Conservation (phyloP, 2,888 invertebrate species). For the Chironomus tentans region DNA sequence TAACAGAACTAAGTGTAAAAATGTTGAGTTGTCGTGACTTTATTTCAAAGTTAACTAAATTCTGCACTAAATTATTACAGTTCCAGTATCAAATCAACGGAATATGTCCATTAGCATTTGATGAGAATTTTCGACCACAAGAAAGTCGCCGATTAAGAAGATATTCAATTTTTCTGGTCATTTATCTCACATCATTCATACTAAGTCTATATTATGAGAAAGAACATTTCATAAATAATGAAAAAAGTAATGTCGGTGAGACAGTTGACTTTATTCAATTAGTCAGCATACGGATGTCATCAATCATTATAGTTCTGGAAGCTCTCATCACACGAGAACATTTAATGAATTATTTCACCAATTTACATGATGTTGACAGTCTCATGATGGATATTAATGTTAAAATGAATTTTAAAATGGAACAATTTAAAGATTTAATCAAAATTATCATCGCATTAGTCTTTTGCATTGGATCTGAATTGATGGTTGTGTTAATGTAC, state of each 20-base stretch:
- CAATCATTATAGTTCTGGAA: slow-evolving; percentile 35
- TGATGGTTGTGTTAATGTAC: slow-evolving; percentile 2
- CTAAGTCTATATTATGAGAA: not conserved
- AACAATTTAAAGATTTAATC: slow-evolving; percentile 28
- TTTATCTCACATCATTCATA: not conserved
- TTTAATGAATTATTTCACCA: slow-evolving; percentile 31
- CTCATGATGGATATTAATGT: slow-evolving; percentile 35
- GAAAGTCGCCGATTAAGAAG: not conserved
- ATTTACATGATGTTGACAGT: slow-evolving; percentile 35
- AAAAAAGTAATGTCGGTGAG: slow-evolving; percentile 21
- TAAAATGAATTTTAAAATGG: slow-evolving; percentile 29
- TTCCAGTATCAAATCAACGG: not conserved
- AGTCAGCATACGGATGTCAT: slow-evolving; percentile 36
- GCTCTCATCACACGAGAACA: slow-evolving; percentile 32
- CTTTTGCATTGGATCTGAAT: slow-evolving; percentile 18
- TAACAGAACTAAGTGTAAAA: no score
- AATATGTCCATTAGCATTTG: not conserved
- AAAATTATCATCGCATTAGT: not conserved
- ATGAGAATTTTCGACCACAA: not conserved
- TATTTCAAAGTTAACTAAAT: no score
- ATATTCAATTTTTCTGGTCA: not conserved
- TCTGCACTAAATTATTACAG: not conserved
- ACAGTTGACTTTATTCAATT: slow-evolving; percentile 38
- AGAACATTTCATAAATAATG: not conserved
- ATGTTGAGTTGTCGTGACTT: no score